These are phyloP conservation scores for Orchesella flavescens DNA, from an alignment of 2,888 invertebrate species.

Conservation along the genomic window DNA sequence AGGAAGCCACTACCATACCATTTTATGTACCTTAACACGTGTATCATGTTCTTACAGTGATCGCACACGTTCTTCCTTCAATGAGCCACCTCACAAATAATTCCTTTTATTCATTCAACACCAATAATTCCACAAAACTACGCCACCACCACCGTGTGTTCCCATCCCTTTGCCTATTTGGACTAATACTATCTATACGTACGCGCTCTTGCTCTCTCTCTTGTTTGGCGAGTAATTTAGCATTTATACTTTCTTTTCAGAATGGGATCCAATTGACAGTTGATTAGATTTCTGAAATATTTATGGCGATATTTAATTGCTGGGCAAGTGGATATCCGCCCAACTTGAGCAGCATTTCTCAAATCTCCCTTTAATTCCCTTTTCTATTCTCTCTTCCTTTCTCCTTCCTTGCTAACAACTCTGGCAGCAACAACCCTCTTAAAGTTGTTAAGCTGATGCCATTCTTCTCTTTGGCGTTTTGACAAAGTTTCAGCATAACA, in stretches of 20 bases:
- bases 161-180: constrained; percentile 22
- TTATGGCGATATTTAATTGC: constrained; percentile 72
- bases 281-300: constrained; percentile 72
- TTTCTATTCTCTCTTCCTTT: constrained; percentile 36
- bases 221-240: constrained; percentile 44
- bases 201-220: constrained; percentile 11
- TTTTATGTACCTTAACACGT: background rate
- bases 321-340: constrained; percentile 34
- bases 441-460: too few relatives aligned
- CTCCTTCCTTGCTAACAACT: background rate
- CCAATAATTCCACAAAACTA: constrained; percentile 37
- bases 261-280: constrained; percentile 71
- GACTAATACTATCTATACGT: too few relatives aligned
- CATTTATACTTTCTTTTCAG: constrained; percentile 46
- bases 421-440: constrained; percentile 6
- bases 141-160: background rate
- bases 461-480: too few relatives aligned
- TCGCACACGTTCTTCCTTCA: constrained; percentile 34
- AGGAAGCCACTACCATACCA: constrained; percentile 17
- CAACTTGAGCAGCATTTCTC: constrained; percentile 20
- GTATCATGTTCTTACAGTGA: constrained; percentile 23
- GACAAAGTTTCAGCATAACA: too few relatives aligned
- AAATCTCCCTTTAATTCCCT: constrained; percentile 43
- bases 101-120: constrained; percentile 61
- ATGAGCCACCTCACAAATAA: constrained; percentile 37